Base-by-base conservation (phyloP, 2,113 vertebrate species). In the Carassius carassius region DNA sequence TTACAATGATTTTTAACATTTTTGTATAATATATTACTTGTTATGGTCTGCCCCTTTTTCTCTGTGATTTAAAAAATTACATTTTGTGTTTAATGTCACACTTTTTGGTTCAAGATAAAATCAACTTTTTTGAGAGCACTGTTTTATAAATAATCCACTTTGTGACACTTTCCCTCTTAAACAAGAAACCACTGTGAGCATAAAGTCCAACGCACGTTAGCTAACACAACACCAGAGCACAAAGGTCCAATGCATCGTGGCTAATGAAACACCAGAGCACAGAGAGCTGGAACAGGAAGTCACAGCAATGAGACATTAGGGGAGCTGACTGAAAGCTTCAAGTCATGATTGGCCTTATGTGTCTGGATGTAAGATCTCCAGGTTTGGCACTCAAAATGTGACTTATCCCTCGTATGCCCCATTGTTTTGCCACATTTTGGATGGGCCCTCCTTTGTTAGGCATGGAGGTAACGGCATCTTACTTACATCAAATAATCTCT, bases 401-500 rank as follows among this genome's bases (percentile, higher is more conserved):
- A 99, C 97, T 99, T 98, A 99, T 99, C 97, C 96, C 97, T 96
- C 91, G 88, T 96, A 86, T 98, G 97, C 96, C 96, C 96, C 90
- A 94, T 96, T 96, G 97, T 99, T 99, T 98, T 98, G 96, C 96
- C 98, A 99, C 98, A 99, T 99, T 99, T 96, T 96, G 94, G 94
- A 94, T 93, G 93, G 94, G 95, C 97, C 97, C 97, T 96, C 96
- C 97, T 95, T 96, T 91, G 29, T 89, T 87, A 84, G 88, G 94
- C 90, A 92, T 87, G 94, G 95, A 97, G 97, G 97, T 96, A 96
- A 95, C 95, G 97, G 98, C 97, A 98, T 98, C 91, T 96, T 99
- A 99, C 98, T 99, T 99, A 99, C 98, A 97, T 99, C 98, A 99
- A 99, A 99, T 99, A 99, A 99, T 96, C 98, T 99, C 98, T 99